These are phyloP conservation scores for Bombus huntii DNA, from an alignment of 1,140 invertebrate species.

Conservation along the genomic window DNA sequence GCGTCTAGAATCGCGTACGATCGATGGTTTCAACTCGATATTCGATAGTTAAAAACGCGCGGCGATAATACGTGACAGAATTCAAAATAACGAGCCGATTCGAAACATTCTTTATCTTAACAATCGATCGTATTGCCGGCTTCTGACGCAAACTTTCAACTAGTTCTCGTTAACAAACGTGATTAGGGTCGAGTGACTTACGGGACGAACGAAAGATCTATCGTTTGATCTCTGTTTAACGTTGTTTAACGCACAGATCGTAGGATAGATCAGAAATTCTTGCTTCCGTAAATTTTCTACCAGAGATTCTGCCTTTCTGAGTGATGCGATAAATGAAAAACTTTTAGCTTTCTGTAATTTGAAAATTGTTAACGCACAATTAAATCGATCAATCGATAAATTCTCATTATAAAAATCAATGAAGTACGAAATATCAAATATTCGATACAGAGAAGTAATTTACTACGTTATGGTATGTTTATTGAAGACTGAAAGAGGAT, in stretches of 20 bases:
- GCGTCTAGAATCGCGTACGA: not conserved
- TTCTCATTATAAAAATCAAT: no score
- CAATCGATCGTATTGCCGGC: slow-evolving; percentile 13
- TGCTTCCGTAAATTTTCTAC: not conserved
- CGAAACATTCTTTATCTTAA: slow-evolving; percentile 43
- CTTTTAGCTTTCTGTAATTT: no score
- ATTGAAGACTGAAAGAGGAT: not conserved
- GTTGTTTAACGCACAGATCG: slow-evolving; percentile 32
- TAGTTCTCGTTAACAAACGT: slow-evolving; percentile 17
- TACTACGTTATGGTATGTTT: not conserved
- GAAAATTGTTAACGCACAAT: no score
- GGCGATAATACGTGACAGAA: slow-evolving; percentile 63
- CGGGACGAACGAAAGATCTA: slow-evolving; percentile 6
- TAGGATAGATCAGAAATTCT: slow-evolving; percentile 27
- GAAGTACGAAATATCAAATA: no score
- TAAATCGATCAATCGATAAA: not conserved
- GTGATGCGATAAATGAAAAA: not conserved
- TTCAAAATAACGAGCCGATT: slow-evolving; percentile 57
- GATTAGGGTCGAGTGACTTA: not conserved
- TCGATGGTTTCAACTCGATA: not conserved
- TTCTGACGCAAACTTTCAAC: slow-evolving; percentile 18
- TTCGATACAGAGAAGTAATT: no score
- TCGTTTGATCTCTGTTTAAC: slow-evolving; percentile 22
- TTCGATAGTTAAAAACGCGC: slow-evolving; percentile 5
- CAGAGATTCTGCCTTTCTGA: not conserved